A percentile compares a stretch with the other conserved stretches of the same genome.
Evolutionary conservation across 2,113 vertebrate genomes (phyloP).

Genomic region (Bubo blakistoni): DNA sequence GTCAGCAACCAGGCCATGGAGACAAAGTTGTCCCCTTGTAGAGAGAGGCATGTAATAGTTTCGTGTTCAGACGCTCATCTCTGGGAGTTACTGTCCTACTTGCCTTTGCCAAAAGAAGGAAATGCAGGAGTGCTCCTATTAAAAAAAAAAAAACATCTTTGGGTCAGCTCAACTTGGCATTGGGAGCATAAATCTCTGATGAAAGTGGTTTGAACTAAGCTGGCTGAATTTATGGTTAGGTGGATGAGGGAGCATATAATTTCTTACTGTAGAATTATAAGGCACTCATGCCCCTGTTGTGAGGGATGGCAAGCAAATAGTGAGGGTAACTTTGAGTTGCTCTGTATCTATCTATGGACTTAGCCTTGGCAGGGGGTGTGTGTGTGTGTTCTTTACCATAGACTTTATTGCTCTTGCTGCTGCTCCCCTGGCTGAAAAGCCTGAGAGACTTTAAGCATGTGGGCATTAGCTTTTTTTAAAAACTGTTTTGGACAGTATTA

Average conservation of each 20-base stretch:
- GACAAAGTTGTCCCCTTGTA: neutral
- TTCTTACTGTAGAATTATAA: neutral
- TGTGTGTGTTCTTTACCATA: neutral
- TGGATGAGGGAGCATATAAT: neutral
- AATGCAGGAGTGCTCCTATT: neutral
- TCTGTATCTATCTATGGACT: rapidly evolving
- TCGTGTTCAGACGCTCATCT: neutral
- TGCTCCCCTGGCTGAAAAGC: neutral
- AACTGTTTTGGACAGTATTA: neutral
- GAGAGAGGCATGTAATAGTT: neutral
- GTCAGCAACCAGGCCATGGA: neutral
- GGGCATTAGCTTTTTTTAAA: neutral
- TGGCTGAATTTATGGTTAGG: neutral
- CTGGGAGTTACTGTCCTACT: neutral
- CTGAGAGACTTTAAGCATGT: neutral
- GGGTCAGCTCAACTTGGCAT: neutral
- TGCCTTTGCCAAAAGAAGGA: neutral
- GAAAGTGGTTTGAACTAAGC: neutral
- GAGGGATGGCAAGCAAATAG: neutral
- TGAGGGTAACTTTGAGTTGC: neutral
- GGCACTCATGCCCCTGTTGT: neutral
- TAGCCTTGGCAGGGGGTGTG: neutral
- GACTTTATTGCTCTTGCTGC: neutral
- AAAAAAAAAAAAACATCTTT: neutral
- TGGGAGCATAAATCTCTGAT: neutral